Percentiles rank a stretch among this genome's conserved stretches.
Evolutionary conservation across 2,888 invertebrate genomes (phyloP).

Genomic region (Strigamia maritima): DNA sequence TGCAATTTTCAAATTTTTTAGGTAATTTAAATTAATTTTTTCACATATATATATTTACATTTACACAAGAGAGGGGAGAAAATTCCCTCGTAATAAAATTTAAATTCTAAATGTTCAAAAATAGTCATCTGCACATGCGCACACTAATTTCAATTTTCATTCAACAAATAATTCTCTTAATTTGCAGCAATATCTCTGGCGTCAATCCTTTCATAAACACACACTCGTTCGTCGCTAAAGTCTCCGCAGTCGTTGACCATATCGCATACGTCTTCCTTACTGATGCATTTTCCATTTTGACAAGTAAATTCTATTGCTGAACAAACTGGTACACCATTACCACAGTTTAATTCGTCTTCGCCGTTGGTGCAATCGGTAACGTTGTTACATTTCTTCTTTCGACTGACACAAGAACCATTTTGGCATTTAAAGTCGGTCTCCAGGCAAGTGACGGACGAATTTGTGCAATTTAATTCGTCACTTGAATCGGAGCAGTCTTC

Average conservation of each 20-base stretch:
- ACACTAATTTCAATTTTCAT: slow-evolving; percentile 7
- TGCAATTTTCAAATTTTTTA: slow-evolving; percentile 3
- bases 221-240: slow-evolving; percentile 39
- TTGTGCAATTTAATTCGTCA: slow-evolving; percentile 28
- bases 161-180: background rate
- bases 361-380: slow-evolving; percentile 34
- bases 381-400: slow-evolving; percentile 27
- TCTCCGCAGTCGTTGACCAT: slow-evolving; percentile 40
- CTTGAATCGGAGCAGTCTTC: slow-evolving; percentile 29
- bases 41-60: slow-evolving; percentile 29
- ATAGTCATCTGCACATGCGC: slow-evolving; percentile 11
- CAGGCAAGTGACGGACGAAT: background rate
- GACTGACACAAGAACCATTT: slow-evolving; percentile 33
- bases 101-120: background rate
- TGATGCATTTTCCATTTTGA: slow-evolving; percentile 37
- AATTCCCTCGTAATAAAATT: background rate
- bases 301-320: slow-evolving; percentile 28
- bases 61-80: background rate
- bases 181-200: background rate
- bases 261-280: slow-evolving; percentile 39
- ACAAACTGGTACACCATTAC: background rate
- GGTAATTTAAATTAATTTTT: slow-evolving; percentile 22
- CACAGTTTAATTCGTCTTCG: slow-evolving; percentile 37
- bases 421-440: slow-evolving; percentile 1
- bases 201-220: slow-evolving; percentile 27